These are phyloP conservation scores for Falcunculus frontatus DNA, from an alignment of 2,113 vertebrate genomes.

Conservation along the genomic window DNA sequence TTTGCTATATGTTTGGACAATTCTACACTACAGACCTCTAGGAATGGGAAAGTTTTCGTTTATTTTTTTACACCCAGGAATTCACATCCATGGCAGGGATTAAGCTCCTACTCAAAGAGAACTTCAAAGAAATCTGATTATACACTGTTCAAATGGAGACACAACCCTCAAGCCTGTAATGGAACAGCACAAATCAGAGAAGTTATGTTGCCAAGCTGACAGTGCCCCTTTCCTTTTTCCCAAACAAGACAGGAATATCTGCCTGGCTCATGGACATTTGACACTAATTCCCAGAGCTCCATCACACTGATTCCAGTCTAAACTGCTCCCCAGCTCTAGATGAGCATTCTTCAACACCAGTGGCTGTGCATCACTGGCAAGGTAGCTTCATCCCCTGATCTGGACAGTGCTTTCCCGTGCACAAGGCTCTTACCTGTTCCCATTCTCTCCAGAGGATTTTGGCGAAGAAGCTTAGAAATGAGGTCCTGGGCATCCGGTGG, in stretches of 20 bases:
- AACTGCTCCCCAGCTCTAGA: background rate
- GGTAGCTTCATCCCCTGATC: background rate
- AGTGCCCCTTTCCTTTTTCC: background rate
- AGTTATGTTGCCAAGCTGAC: background rate
- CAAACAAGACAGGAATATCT: background rate
- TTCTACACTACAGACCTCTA: background rate
- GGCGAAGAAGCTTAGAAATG: slow-evolving; percentile 88
- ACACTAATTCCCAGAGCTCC: background rate
- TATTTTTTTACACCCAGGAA: background rate
- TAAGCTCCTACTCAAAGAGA: background rate
- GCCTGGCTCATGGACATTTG: background rate
- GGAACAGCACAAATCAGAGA: background rate
- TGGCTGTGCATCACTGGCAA: background rate
- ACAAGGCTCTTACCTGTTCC: slow-evolving; percentile 82
- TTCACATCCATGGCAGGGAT: background rate
- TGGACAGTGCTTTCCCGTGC: background rate
- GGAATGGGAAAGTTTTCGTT: background rate
- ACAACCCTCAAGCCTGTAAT: background rate
- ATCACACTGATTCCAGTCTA: background rate
- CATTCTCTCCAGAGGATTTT: slow-evolving; percentile 92
- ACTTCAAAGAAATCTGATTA: slow-evolving; percentile 16
- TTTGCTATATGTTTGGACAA: background rate
- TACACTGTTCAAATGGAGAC: background rate
- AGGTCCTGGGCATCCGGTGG: slow-evolving; percentile 92
- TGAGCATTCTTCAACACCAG: background rate